Conservation (phyloP, 2,888 invertebrate genomes). For the Oasisia sp. region DNA sequence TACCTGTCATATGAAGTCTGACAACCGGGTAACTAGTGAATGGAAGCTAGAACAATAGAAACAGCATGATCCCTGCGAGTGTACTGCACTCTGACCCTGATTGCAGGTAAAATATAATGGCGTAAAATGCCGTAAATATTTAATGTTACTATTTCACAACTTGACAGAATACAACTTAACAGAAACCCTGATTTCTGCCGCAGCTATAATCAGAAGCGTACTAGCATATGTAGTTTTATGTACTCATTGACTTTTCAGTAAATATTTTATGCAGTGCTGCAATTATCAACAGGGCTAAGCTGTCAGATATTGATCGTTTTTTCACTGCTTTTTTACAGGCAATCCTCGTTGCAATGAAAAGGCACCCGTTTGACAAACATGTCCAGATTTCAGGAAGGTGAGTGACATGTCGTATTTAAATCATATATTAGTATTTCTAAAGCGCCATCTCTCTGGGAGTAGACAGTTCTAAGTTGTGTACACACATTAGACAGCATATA, state of each 20-base stretch:
- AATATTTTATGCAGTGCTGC: neutral
- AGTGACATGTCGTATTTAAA: neutral
- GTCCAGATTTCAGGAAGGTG: constrained; percentile 81
- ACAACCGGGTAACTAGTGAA: no score
- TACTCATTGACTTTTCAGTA: neutral
- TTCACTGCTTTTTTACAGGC: constrained; percentile 60
- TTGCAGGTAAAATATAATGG: no score
- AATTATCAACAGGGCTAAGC: neutral
- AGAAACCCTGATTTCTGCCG: neutral
- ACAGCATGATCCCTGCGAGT: no score
- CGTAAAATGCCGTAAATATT: neutral
- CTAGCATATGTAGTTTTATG: neutral
- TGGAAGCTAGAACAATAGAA: no score
- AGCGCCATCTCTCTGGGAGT: no score
- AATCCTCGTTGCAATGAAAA: constrained; percentile 89
- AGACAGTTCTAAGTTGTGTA: no score
- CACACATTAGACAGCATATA: no score
- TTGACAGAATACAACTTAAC: neutral
- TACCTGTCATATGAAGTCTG: no score
- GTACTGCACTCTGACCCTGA: no score
- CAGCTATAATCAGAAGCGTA: neutral
- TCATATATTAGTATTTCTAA: neutral
- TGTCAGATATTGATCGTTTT: constrained; percentile 22
- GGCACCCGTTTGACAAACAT: constrained; percentile 85
- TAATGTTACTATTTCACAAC: neutral